A percentile compares a stretch with the other conserved stretches of the same genome.
Conservation (phyloP, 2,888 invertebrate genomes). For the Linyphia triangularis region DNA sequence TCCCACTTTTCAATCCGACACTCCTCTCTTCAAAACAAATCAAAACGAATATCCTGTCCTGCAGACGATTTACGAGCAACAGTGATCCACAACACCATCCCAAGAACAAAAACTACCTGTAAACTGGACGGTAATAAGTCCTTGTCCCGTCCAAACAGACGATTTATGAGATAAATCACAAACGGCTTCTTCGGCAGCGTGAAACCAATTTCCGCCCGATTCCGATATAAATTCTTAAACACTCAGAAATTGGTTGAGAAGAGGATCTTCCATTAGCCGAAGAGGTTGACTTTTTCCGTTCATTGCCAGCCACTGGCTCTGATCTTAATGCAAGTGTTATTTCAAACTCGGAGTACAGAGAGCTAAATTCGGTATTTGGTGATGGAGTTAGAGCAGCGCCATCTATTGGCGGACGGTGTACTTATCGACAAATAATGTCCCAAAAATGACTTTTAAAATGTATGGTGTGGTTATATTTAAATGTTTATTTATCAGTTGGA, state of each 20-base stretch:
- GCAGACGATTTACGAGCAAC: slow-evolving; percentile 47
- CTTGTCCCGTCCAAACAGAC: too few species aligned
- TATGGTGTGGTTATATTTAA: background rate
- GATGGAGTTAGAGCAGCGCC: slow-evolving; percentile 20
- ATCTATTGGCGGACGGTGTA: slow-evolving; percentile 26
- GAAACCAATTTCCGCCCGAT: background rate
- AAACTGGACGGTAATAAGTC: background rate
- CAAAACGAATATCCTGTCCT: slow-evolving; percentile 4
- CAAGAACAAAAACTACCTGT: slow-evolving; percentile 59
- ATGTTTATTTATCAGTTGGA: background rate
- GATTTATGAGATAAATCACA: background rate
- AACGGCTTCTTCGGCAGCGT: background rate
- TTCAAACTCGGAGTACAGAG: slow-evolving; percentile 54
- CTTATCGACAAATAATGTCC: background rate
- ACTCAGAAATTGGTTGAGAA: slow-evolving; percentile 8
- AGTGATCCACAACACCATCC: slow-evolving; percentile 45
- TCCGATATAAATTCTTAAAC: slow-evolving; percentile 40
- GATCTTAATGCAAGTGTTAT: slow-evolving; percentile 70
- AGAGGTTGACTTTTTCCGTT: background rate
- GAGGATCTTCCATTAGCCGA: slow-evolving; percentile 20
- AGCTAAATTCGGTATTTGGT: background rate
- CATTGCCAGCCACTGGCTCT: slow-evolving; percentile 26
- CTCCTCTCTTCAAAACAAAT: background rate
- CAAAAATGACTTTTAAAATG: background rate
- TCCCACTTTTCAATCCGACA: background rate